These are phyloP conservation scores for Miichthys miiuy DNA, from an alignment of 2,797 vertebrate species.

Conservation along the genomic window DNA sequence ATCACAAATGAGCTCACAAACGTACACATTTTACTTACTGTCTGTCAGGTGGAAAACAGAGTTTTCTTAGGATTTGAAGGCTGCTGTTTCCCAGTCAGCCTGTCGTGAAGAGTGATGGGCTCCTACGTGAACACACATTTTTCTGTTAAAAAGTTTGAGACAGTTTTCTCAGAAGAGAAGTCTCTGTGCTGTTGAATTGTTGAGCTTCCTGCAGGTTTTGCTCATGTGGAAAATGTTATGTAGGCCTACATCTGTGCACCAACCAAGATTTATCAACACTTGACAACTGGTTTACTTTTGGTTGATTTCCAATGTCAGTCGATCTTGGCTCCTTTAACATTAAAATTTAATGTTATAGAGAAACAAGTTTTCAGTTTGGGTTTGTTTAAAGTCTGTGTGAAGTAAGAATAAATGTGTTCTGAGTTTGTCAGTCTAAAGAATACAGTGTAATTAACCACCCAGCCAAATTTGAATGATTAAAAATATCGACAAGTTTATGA, in stretches of 20 bases:
- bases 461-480: too few relatives aligned
- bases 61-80: constrained; percentile 1
- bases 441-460: too few relatives aligned
- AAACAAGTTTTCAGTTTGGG: neutral
- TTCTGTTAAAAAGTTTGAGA: neutral
- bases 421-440: too few relatives aligned
- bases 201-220: neutral
- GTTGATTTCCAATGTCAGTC: neutral
- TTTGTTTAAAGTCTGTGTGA: neutral
- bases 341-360: neutral
- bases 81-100: neutral
- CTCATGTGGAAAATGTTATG: neutral
- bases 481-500: too few relatives aligned
- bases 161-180: neutral
- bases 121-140: neutral
- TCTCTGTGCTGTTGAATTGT: neutral
- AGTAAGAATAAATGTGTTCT: too few relatives aligned
- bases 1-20: neutral
- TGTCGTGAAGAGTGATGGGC: neutral
- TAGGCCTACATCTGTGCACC: neutral
- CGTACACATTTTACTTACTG: neutral
- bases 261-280: neutral
- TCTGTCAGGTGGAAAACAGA: neutral
- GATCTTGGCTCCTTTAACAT: neutral
- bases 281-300: neutral